phyloP scores from a whole-genome alignment of 2,113 vertebrate species.

The Microcebus ravelobensis region DNA sequence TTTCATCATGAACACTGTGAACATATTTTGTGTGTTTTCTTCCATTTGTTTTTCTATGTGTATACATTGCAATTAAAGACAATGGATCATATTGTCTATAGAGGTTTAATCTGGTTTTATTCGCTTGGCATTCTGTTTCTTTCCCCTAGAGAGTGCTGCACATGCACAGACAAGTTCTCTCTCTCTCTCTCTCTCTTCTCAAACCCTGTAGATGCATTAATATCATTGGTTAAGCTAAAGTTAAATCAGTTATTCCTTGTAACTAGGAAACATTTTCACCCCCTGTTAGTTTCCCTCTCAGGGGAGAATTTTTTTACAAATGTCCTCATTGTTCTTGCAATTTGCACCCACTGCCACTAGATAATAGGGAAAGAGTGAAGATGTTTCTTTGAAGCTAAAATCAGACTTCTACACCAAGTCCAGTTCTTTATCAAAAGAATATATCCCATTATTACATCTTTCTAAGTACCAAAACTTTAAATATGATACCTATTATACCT shows the following conservation, averaged over 20 bases:
- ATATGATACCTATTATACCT: background rate
- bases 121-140: constrained; percentile 8
- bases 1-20: background rate
- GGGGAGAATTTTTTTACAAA: background rate
- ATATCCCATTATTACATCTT: background rate
- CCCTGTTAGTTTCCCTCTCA: background rate
- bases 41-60: background rate
- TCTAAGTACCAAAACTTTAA: background rate
- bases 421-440: constrained; percentile 6
- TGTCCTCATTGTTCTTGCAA: constrained; percentile 3
- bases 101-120: background rate
- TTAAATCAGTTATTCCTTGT: background rate
- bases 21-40: background rate
- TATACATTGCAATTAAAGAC: background rate
- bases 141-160: background rate
- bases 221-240: background rate
- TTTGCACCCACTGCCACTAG: background rate
- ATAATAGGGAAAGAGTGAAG: background rate
- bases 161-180: background rate
- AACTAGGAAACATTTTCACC: background rate
- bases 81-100: background rate
- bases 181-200: background rate
- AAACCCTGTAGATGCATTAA: background rate
- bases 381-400: background rate
- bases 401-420: background rate